These are phyloP conservation scores for Paracanthobrama guichenoti DNA, from an alignment of 2,113 vertebrate species.

Conservation along the genomic window DNA sequence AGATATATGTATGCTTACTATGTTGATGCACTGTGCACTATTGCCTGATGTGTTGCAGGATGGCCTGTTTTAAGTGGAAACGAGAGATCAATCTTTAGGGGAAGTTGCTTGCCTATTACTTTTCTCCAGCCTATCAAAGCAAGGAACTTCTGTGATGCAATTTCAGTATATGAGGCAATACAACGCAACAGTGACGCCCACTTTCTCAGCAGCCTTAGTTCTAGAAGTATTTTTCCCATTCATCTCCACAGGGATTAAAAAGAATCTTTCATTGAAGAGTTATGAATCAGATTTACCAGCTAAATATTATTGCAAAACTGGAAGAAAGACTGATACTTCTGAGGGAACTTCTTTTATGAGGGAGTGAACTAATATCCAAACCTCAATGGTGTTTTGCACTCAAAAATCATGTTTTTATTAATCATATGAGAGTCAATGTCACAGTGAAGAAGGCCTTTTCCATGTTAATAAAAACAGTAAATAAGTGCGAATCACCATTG, in stretches of 20 bases:
- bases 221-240: neutral
- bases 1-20: neutral
- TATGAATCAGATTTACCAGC: neutral
- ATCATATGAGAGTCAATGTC: neutral
- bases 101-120: conserved; percentile 17
- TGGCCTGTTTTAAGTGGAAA: conserved; percentile 10
- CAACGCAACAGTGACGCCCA: neutral
- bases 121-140: conserved; percentile 1
- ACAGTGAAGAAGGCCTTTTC: neutral
- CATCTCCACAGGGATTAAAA: neutral
- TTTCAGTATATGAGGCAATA: conserved; percentile 17
- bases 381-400: neutral
- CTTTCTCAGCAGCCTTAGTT: neutral
- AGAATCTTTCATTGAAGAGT: neutral
- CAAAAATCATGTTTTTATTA: neutral
- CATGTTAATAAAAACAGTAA: too few species aligned
- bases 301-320: neutral
- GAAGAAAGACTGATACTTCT: neutral
- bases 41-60: neutral
- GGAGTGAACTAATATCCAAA: neutral
- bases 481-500: neutral
- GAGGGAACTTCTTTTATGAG: too few species aligned
- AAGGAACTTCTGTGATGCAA: conserved; percentile 15
- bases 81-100: neutral
- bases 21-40: too few species aligned